Evolutionary conservation across 2,888 invertebrate genomes (phyloP).

Genomic region (Dusona sp.): DNA sequence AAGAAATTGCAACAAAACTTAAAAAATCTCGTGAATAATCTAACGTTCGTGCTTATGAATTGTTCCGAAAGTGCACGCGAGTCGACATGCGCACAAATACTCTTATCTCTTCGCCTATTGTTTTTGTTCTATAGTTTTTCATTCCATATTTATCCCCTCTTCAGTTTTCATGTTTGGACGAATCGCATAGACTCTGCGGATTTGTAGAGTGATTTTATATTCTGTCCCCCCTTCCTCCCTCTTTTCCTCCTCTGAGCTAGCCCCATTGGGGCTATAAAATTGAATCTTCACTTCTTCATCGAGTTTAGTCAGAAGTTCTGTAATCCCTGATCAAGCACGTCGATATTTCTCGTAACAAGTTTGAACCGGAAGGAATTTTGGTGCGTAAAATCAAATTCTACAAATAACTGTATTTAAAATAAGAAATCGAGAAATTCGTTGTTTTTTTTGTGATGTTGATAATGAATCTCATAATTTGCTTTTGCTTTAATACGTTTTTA

Average conservation of each 20-base stretch:
- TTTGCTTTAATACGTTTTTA: neutral
- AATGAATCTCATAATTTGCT: neutral
- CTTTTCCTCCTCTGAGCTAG: neutral
- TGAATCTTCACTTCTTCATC: neutral
- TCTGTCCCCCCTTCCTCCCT: neutral
- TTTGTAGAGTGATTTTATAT: neutral
- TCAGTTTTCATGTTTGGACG: too few relatives aligned
- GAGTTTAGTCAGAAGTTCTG: neutral
- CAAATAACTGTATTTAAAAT: neutral
- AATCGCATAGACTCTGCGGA: neutral
- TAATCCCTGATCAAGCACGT: neutral
- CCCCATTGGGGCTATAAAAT: neutral
- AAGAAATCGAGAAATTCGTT: neutral
- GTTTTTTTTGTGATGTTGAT: neutral
- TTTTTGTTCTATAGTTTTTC: neutral
- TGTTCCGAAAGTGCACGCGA: neutral
- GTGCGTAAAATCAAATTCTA: neutral
- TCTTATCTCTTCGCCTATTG: neutral
- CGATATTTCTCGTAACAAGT: neutral
- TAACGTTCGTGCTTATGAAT: neutral
- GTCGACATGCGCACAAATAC: constrained; percentile 13
- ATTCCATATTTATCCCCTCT: neutral
- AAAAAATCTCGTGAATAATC: constrained; percentile 17
- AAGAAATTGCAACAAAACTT: neutral
- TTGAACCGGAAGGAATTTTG: neutral